Conservation (phyloP, 2,113 vertebrate species). For the Coturnix japonica region DNA sequence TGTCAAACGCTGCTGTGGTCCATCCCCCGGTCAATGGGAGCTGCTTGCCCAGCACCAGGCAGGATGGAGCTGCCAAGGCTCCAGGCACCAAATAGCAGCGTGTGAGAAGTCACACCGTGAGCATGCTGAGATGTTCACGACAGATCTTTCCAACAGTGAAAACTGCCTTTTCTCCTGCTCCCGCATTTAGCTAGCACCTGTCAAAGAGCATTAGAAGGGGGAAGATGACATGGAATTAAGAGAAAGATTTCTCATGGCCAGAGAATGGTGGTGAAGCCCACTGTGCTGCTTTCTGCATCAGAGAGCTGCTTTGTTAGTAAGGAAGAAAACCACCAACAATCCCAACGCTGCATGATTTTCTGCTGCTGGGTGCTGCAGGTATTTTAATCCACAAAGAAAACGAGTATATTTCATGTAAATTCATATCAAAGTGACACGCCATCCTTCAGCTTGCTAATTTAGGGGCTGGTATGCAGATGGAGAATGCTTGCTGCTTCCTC, state of each 20-base stretch:
- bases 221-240: neutral
- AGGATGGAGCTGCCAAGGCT: neutral
- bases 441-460: neutral
- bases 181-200: neutral
- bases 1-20: neutral
- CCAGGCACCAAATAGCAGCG: fast-evolving
- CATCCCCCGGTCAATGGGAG: neutral
- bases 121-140: neutral
- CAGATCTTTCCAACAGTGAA: neutral
- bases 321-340: neutral
- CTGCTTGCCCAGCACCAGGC: neutral
- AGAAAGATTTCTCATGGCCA: neutral
- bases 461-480: neutral
- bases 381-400: neutral
- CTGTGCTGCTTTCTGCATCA: neutral
- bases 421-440: neutral
- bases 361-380: neutral
- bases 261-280: neutral
- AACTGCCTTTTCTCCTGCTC: neutral
- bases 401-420: neutral
- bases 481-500: neutral
- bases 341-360: neutral
- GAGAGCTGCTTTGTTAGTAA: neutral
- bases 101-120: neutral
- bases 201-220: neutral